Evolutionary conservation across 2,888 invertebrate species (phyloP), one percentile per base, ranked within the genome.

Genomic region (Idaea biselata): DNA sequence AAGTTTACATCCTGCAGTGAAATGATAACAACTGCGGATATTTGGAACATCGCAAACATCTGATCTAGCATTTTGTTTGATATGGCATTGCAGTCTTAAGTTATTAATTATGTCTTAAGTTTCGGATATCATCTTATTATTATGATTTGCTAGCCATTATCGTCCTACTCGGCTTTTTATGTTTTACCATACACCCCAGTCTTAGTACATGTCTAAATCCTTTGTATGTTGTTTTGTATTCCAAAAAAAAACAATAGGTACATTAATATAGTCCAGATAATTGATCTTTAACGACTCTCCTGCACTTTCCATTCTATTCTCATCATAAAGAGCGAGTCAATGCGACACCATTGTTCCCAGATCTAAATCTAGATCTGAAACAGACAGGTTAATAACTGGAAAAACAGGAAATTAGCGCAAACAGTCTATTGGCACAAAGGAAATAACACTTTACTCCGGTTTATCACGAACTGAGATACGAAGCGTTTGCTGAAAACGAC

Each of bases 371-470:
- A 81, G 77, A 71, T 73, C 67, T 68, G 44, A 44, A 44, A 14
- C 67, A 69, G 74, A 66, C 78, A 69, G 73, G 69, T 76, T 80
- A 75, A 74, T 74, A 79, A 78, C 77, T 80, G 74, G 70, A 72
- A 82, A 79, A 78, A 73, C 80, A 83, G 84, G 83, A 83, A 82
- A 85, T 86, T 78, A 82, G 75, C 72, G 79, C 80, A 81, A 82
- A 79, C 78, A 77, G 80, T 75, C 78, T 76, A 84, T 82, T 81
- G 79, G 80, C 86, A 87, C 86, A 86, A 87, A 87, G 87, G 85
- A 87, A 86, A 85, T 84, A 76, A 74, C 76, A 78, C 77, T 76
- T 73, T 63, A 68, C 68, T 70, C 69, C 69, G 65, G 71, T 72
- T 73, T 73, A 77, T 77, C 73, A 74, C 72, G 70, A 69, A 69